Conservation (phyloP, 2,113 vertebrate species). For the Pterophyllum scalare region DNA sequence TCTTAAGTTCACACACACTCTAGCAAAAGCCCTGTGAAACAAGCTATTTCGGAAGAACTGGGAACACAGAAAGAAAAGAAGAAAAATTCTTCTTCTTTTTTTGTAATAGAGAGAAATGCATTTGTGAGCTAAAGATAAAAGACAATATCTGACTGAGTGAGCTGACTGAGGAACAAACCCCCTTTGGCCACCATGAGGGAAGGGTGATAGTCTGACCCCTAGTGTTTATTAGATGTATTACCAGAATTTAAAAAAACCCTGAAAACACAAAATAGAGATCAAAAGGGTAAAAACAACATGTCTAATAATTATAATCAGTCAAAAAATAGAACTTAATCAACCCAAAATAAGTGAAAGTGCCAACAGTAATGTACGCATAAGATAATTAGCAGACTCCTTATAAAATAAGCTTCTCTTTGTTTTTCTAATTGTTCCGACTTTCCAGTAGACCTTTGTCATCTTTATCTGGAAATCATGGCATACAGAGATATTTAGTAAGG, state of each 20-base stretch:
- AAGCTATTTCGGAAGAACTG: background rate
- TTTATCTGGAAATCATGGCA: constrained; percentile 72
- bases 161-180: constrained; percentile 38
- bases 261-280: background rate
- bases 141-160: constrained; percentile 27
- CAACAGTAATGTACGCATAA: background rate
- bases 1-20: background rate
- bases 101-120: background rate
- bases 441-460: constrained; percentile 72
- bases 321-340: background rate
- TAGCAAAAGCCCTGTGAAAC: background rate
- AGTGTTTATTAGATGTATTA: constrained; percentile 41
- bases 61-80: background rate
- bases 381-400: constrained; percentile 25
- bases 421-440: constrained; percentile 62
- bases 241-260: background rate
- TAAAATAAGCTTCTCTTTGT: constrained; percentile 77
- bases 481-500: background rate
- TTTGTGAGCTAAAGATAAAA: background rate
- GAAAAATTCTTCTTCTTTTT: background rate
- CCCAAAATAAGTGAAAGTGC: background rate
- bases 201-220: constrained; percentile 54
- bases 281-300: background rate
- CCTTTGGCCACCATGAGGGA: background rate
- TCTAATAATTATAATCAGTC: background rate